Evolutionary conservation across 1,140 invertebrate species (phyloP), one percentile per base, ranked within the genome.

Genomic region (Trichonephila inaurata): DNA sequence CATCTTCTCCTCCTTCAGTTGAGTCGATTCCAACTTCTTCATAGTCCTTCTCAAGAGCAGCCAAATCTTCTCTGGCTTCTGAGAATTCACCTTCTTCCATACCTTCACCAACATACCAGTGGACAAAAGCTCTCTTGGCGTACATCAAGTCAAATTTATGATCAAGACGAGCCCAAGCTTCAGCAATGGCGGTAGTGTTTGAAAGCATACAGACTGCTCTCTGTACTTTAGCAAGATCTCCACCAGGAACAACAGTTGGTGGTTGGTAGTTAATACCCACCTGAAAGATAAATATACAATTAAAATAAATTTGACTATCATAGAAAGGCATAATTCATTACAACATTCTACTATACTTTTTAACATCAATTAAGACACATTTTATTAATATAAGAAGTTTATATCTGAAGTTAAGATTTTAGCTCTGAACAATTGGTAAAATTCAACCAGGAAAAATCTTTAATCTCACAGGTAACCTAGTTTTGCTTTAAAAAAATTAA

Each of bases 151-250:
- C 96, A 94, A 97, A 97, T 95, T 97, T 97, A 95, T 96, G 96
- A 94, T 97, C 96, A 40, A 97, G 95, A 82, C 96, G 95, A 64
- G 96, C 96, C 97, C 97, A 97, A 10, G 97, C 96, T 95, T 99
- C 98, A 19, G 97, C 97, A 87, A 98, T 97, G 40, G 97, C 97
- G 0, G 97, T 97, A 6, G 96, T 97, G 95, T 97, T 97, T 89
- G 96, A 96, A 85, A 97, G 95, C 98, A 98, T 98, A 95, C 98
- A 98, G 8, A 98, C 97, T 12, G 98, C 98, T 94, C 98, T 96
- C 95, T 98, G 97, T 14, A 98, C 97, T 96, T 98, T 98, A 44
- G 98, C 98, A 94, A 98, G 96, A 96, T 98, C 98, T 88, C 98
- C 97, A 40, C 97, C 97, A 83, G 98, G 97, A 91, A 98, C 97